These are phyloP conservation scores for Listrodromus nycthemerus DNA, from an alignment of 2,888 invertebrate genomes.

Conservation along the genomic window DNA sequence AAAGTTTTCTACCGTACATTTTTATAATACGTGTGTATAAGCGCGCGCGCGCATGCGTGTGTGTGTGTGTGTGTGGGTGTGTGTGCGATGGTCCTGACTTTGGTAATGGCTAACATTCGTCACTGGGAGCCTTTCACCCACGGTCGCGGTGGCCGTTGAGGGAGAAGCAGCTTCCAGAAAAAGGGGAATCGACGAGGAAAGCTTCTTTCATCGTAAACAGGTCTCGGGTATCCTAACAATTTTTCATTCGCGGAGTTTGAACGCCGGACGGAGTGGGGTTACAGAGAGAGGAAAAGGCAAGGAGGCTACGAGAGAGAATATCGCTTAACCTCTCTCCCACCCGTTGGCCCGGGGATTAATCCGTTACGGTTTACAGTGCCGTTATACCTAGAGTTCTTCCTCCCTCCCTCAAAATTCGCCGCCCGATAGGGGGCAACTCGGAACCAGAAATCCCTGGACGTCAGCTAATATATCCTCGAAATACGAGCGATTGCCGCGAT, in stretches of 20 bases:
- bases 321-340: conserved; percentile 62
- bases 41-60: neutral
- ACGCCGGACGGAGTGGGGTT: conserved; percentile 39
- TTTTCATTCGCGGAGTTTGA: conserved; percentile 53
- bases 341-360: conserved; percentile 73
- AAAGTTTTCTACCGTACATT: conserved; percentile 27
- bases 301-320: conserved; percentile 46
- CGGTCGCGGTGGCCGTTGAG: neutral
- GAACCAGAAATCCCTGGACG: conserved; percentile 67
- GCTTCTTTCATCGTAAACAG: conserved; percentile 65
- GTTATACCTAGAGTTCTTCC: conserved; percentile 72
- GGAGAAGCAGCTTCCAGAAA: conserved; percentile 18
- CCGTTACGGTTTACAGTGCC: conserved; percentile 74
- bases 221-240: conserved; percentile 55
- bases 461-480: conserved; percentile 70
- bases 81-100: neutral
- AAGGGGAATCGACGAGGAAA: conserved; percentile 58
- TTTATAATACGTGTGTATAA: neutral
- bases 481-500: conserved; percentile 64
- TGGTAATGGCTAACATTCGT: conserved; percentile 58
- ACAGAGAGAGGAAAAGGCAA: conserved; percentile 38
- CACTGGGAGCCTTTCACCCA: conserved; percentile 43
- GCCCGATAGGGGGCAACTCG: conserved; percentile 30
- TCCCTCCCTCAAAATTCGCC: conserved; percentile 17
- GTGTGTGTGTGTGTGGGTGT: neutral